Percentiles rank a stretch among this genome's conserved stretches.
Evolutionary conservation across 1,140 invertebrate genomes (phyloP).

Genomic region (Sycobia sp.): DNA sequence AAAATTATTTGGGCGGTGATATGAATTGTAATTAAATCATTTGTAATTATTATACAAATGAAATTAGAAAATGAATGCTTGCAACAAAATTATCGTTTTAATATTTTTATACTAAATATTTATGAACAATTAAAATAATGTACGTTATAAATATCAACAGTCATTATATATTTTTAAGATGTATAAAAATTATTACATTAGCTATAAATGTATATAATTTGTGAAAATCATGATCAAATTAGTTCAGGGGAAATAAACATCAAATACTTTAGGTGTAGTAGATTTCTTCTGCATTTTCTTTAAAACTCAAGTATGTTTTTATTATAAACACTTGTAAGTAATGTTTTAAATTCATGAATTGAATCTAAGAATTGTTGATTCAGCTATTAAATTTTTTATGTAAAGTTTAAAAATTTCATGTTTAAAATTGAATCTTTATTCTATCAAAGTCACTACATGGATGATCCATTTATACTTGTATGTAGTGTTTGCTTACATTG

Average conservation of each 20-base stretch:
- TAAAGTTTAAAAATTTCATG: slow-evolving; percentile 9
- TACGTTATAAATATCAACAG: slow-evolving; percentile 14
- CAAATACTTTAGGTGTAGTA: no score
- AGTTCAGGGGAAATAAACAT: slow-evolving; percentile 25
- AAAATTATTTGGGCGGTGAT: slow-evolving; percentile 20
- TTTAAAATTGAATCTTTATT: slow-evolving; percentile 4
- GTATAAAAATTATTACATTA: slow-evolving; percentile 20
- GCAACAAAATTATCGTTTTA: slow-evolving; percentile 20
- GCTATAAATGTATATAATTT: slow-evolving; percentile 28
- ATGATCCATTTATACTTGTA: slow-evolving; percentile 58
- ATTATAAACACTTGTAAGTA: neutral
- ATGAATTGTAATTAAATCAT: slow-evolving; percentile 13
- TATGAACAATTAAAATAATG: slow-evolving; percentile 21
- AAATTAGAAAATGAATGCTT: slow-evolving; percentile 13
- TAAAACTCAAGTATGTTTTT: neutral
- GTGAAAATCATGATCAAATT: slow-evolving; percentile 13
- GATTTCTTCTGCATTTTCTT: neutral
- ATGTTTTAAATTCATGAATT: neutral
- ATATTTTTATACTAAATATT: neutral
- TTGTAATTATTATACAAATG: slow-evolving; percentile 16
- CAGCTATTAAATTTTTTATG: no score
- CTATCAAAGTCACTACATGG: slow-evolving; percentile 42
- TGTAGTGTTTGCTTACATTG: slow-evolving; percentile 47
- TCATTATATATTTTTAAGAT: slow-evolving; percentile 9
- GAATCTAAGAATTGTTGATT: no score